Evolutionary conservation across 2,797 vertebrate genomes (phyloP).

Genomic region (Gila robusta): DNA sequence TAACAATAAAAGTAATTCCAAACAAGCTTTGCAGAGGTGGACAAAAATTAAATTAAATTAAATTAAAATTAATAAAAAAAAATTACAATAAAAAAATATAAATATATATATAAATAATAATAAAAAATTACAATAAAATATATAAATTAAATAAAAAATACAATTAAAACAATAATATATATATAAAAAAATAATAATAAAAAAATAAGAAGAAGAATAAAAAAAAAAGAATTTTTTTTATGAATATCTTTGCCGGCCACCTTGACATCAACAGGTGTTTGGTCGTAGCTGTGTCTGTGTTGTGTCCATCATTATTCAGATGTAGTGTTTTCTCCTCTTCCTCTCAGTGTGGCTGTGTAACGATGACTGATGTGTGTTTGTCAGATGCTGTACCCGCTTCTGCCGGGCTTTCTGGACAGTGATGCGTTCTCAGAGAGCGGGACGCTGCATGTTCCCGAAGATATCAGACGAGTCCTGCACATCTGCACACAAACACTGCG

Average conservation of each 20-base stretch:
- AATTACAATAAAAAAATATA: no score
- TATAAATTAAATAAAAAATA: no score
- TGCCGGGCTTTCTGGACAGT: constrained; percentile 78
- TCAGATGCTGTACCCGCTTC: constrained; percentile 79
- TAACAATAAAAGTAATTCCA: not conserved
- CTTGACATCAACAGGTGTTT: no score
- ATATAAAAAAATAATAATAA: no score
- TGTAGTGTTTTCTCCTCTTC: not conserved
- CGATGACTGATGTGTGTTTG: not conserved
- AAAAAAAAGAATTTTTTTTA: no score
- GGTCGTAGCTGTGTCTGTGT: not conserved
- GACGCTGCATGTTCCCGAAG: constrained; percentile 63
- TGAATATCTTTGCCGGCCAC: no score
- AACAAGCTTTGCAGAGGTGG: not conserved
- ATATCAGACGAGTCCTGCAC: constrained; percentile 73
- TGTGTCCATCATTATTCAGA: not conserved
- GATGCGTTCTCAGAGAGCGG: constrained; percentile 75
- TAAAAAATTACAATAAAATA: no score
- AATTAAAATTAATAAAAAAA: no score
- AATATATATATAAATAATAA: no score
- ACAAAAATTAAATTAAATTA: not conserved
- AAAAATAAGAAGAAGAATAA: no score
- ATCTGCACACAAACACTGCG: constrained; percentile 72
- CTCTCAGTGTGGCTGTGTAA: not conserved
- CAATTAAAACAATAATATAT: no score